Percentiles rank a stretch among this genome's conserved stretches.
phyloP scores from a whole-genome alignment of 2,888 invertebrate genomes.

The Drosophila lacicola region DNA sequence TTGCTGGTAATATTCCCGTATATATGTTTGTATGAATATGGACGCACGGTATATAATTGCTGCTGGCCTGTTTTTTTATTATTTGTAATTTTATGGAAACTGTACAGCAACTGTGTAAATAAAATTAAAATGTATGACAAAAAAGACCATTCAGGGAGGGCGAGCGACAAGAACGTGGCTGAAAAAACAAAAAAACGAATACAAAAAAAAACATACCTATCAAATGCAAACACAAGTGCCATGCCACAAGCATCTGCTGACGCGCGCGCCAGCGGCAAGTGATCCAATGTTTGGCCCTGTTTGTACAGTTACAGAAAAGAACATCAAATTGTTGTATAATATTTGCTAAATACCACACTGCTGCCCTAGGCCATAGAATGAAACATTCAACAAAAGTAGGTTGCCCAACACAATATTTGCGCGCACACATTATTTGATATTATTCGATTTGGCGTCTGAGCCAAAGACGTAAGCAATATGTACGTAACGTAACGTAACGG shows the following conservation, averaged over 20 bases:
- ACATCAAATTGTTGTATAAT: conserved; percentile 60
- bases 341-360: conserved; percentile 37
- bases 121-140: conserved; percentile 59
- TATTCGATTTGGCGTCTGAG: conserved; percentile 37
- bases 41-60: conserved; percentile 58
- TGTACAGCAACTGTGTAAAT: conserved; percentile 77
- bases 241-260: conserved; percentile 46
- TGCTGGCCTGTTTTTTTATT: conserved; percentile 55
- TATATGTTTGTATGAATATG: conserved; percentile 20
- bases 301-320: conserved; percentile 64
- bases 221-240: conserved; percentile 75
- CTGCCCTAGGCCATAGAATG: not conserved
- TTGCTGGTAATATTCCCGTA: conserved; percentile 49
- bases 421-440: conserved; percentile 25
- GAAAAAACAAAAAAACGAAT: conserved; percentile 54
- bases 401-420: conserved; percentile 59
- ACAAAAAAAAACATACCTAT: conserved; percentile 47
- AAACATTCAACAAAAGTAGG: conserved; percentile 50
- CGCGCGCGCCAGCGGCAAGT: conserved; percentile 48
- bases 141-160: conserved; percentile 11
- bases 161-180: conserved; percentile 49
- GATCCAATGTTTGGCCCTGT: conserved; percentile 49
- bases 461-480: conserved; percentile 16
- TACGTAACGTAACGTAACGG: not conserved
- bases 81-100: conserved; percentile 75